A percentile compares a stretch with the other conserved stretches of the same genome.
These are phyloP conservation scores for Hyles euphorbiae DNA, from an alignment of 1,140 invertebrate species.

Conservation along the genomic window DNA sequence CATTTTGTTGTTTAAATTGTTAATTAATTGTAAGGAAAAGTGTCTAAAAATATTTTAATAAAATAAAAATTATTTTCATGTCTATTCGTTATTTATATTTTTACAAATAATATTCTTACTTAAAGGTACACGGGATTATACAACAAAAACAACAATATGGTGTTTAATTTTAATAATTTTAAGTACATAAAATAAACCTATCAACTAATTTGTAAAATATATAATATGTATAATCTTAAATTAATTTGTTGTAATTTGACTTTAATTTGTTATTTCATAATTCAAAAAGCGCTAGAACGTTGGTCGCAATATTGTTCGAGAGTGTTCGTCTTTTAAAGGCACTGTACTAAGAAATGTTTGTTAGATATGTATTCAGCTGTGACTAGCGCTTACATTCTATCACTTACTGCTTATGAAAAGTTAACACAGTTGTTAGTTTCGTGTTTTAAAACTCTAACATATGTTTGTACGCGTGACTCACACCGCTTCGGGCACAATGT, in stretches of 20 bases:
- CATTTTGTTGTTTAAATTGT: too few species aligned
- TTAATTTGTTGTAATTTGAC: constrained; percentile 73
- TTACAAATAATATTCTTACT: neutral
- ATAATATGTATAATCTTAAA: constrained; percentile 74
- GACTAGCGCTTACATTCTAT: constrained; percentile 70
- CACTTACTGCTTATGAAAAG: constrained; percentile 67
- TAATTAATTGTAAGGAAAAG: too few species aligned
- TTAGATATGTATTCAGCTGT: constrained; percentile 45
- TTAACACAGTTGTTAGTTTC: constrained; percentile 65
- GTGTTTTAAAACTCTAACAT: constrained; percentile 41
- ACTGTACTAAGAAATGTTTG: constrained; percentile 50
- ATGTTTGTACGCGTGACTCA: constrained; percentile 55
- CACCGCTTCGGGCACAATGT: constrained; percentile 79
- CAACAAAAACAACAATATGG: constrained; percentile 48
- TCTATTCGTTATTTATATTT: neutral
- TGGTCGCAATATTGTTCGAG: constrained; percentile 49
- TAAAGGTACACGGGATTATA: constrained; percentile 1
- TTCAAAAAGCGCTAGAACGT: constrained; percentile 64
- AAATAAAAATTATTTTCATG: neutral
- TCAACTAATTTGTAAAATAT: constrained; percentile 75
- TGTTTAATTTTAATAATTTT: constrained; percentile 72
- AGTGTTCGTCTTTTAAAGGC: constrained; percentile 43
- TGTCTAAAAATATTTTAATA: neutral
- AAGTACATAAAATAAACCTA: constrained; percentile 75
- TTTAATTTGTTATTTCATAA: constrained; percentile 67